These are phyloP conservation scores for Pogonognathellus flavescens DNA, from an alignment of 1,140 invertebrate species.

Conservation along the genomic window DNA sequence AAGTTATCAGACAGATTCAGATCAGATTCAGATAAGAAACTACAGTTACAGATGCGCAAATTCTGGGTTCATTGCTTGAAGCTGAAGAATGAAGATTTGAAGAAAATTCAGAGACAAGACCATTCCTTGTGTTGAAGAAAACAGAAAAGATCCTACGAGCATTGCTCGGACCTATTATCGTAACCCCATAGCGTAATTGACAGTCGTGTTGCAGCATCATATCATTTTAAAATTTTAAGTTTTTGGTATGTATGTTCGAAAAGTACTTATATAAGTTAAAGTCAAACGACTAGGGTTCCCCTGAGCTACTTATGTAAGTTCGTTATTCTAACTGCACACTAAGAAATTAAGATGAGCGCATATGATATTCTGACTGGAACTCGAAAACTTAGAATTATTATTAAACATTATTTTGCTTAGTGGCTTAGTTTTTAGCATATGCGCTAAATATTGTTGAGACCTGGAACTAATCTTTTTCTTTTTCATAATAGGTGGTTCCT, in stretches of 20 bases:
- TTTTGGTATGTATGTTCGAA: constrained; percentile 44
- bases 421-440: constrained; percentile 38
- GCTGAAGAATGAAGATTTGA: constrained; percentile 1
- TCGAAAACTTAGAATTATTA: constrained; percentile 4
- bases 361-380: constrained; percentile 34
- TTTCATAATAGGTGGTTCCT: constrained; percentile 49
- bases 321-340: constrained; percentile 23
- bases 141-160: constrained; percentile 35
- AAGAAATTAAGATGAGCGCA: constrained; percentile 28
- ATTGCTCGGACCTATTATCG: constrained; percentile 28
- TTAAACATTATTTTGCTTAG: constrained; percentile 37
- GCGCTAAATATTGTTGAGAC: neutral
- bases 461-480: constrained; percentile 18
- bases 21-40: constrained; percentile 31
- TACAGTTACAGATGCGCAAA: neutral
- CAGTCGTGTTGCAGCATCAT: constrained; percentile 28
- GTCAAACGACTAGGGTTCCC: neutral
- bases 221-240: constrained; percentile 42
- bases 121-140: neutral
- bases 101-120: neutral
- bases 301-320: neutral
- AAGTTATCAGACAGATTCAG: neutral
- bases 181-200: constrained; percentile 2
- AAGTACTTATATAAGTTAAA: constrained; percentile 3
- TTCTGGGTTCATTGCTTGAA: neutral